Base-by-base conservation (phyloP, 2,888 invertebrate genomes). In the Onchidella celtica region DNA sequence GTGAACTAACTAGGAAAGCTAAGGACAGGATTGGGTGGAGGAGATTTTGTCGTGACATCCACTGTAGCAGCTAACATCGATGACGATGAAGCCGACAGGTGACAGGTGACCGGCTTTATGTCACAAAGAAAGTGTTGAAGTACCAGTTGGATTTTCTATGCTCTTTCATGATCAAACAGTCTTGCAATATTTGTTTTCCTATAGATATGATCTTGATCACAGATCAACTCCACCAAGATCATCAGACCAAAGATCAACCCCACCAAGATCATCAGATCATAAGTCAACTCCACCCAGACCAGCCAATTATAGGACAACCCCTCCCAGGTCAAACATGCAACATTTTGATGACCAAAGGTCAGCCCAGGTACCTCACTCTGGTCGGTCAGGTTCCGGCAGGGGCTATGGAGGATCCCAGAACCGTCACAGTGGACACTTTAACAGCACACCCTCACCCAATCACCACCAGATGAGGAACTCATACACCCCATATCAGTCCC, bases 201-300 rank as follows among this genome's bases (percentile, higher is more conserved):
- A 9, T n/a, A 74, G 74, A 32, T n/a, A 24, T 9, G 29, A 34
- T 59, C 24, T 59, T 73, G 73, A 74, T 21, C 61, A 74, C 11
- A 11, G 40, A 63, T 38, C 63, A 74, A 57, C 72, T n/a, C 34
- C 72, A 4, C n/a, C 21, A 1, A 72, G 32, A 24, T 14, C 72
- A 57, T n/a, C n/a, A n/a, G 73, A 74, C 32, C 61, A 74, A 17
- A 11, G 40, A 63, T 38, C 63, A 74, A 57, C 72, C 11, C 34
- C 72, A 4, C n/a, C 21, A 1, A 72, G 32, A 24, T 14, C 72
- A 57, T 24, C 14, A 59, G 73, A 74, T 21, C 61, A 74, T 11
- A 11, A 29, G 74, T 38, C 63, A 74, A 57, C 72, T n/a, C 34
- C 72, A 4, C n/a, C 21, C 0, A 72, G 32, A 24, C n/a, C 72